Evolutionary conservation across 2,888 invertebrate genomes (phyloP), one percentile per base, ranked within the genome.

Genomic region (Argyra leucocephala): DNA sequence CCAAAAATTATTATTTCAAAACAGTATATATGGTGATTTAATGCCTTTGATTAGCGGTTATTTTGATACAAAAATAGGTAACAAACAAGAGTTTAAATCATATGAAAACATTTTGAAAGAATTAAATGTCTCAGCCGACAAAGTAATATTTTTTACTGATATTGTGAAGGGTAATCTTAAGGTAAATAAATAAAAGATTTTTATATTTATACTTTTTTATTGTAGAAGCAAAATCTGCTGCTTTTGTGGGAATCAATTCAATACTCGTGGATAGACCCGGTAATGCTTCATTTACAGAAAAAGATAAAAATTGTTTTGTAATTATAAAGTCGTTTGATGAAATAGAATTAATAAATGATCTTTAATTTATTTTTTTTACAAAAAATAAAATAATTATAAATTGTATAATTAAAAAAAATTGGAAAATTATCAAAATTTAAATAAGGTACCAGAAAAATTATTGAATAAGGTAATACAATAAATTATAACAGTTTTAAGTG

Each of bases 121-220:
- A 71, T 83, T 95, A 60, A 81, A 83, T 57, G 69, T 70, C 0
- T 23, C 67, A 3, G 79, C 89, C 21, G 84, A 85, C 10, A 85
- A 90, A 67, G 84, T 94, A 62, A 75, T 96, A 21, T 97, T 95
- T 78, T 82, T 96, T 18, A 96, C 95, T 59, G 96, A 97, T 78
- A 82, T 91, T 72, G 81, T 86, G 3, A 86, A 86, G 84, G 94
- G 93, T 92, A 58, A n/a, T 21, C 23, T 57, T 1, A 6, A 23
- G 24, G 6, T n/a, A n/a, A n/a, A n/a, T n/a, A n/a, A n/a, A n/a
- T n/a, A n/a, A n/a, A n/a, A n/a, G n/a, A n/a, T n/a, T n/a, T 10
- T 62, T 26, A 24, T n/a, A 21, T 31, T 10, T 57, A 37, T 48
- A 48, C n/a, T 21, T 57, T 61, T 66, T 69, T 67, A 65, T 77